Evolutionary conservation across 2,888 invertebrate genomes (phyloP).

Genomic region (Endomychus coccineus): DNA sequence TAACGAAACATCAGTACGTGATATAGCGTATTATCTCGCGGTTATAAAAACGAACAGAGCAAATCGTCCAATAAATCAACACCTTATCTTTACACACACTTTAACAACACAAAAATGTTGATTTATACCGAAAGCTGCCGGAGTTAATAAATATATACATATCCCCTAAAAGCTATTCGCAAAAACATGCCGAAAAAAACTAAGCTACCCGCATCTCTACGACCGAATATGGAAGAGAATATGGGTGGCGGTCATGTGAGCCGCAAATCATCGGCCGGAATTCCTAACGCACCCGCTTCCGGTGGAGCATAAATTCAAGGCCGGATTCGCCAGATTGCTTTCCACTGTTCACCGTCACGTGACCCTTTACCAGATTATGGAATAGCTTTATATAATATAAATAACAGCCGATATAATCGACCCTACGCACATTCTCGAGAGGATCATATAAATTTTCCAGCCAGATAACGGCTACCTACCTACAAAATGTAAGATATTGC

Average conservation of each 20-base stretch:
- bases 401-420: conserved; percentile 16
- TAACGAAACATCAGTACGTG: conserved; percentile 11
- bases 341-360: conserved; percentile 6
- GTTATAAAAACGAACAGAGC: conserved; percentile 26
- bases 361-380: conserved; percentile 18
- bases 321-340: conserved; percentile 28
- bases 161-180: conserved; percentile 27
- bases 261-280: conserved; percentile 57
- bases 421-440: conserved; percentile 11
- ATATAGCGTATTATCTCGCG: conserved; percentile 15
- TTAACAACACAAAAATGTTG: conserved; percentile 36
- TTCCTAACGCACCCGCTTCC: conserved; percentile 52
- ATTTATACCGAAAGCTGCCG: conserved; percentile 36
- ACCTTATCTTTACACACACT: conserved; percentile 36
- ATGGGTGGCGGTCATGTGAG: conserved; percentile 33
- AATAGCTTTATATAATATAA: conserved; percentile 22
- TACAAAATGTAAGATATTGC: too few relatives aligned
- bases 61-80: conserved; percentile 34
- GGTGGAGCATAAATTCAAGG: conserved; percentile 38
- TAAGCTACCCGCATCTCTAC: conserved; percentile 15
- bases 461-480: conserved; percentile 10
- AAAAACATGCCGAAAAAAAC: conserved; percentile 17
- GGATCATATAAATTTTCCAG: conserved; percentile 12
- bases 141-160: conserved; percentile 36
- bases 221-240: conserved; percentile 18